These are phyloP conservation scores for Bactericera cockerelli DNA, from an alignment of 1,140 invertebrate genomes.

Conservation along the genomic window DNA sequence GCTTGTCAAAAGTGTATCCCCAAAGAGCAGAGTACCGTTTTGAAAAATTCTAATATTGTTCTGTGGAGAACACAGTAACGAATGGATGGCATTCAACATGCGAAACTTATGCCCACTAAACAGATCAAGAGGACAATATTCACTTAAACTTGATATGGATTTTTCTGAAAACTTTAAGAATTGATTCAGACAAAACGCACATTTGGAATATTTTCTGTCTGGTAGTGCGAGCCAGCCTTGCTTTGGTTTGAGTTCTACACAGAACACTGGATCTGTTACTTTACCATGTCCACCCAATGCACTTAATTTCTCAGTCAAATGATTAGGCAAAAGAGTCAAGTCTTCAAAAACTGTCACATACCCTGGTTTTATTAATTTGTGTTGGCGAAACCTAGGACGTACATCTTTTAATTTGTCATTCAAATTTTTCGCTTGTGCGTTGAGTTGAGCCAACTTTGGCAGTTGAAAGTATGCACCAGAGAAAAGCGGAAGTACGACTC, in stretches of 20 bases:
- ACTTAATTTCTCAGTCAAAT: constrained; percentile 18
- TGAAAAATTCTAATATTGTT: constrained; percentile 54
- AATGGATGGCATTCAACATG: constrained; percentile 42
- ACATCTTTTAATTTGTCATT: constrained; percentile 18
- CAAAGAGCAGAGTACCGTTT: not conserved
- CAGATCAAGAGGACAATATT: constrained; percentile 55
- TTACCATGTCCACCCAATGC: constrained; percentile 3
- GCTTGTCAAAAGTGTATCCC: not conserved
- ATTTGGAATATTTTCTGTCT: constrained; percentile 36
- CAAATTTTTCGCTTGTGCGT: constrained; percentile 21
- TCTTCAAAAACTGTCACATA: constrained; percentile 33
- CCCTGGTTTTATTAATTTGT: constrained; percentile 31
- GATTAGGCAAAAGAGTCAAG: constrained; percentile 30
- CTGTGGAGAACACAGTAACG: constrained; percentile 45
- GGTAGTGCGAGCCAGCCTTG: constrained; percentile 43
- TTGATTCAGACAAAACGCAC: constrained; percentile 54
- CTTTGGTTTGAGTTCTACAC: constrained; percentile 61
- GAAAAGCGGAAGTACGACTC: constrained; percentile 31
- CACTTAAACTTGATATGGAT: constrained; percentile 33
- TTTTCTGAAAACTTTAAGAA: constrained; percentile 41
- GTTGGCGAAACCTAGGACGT: constrained; percentile 29
- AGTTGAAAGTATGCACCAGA: constrained; percentile 24
- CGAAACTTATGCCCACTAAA: constrained; percentile 41
- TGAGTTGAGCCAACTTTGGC: constrained; percentile 22
- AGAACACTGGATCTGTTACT: constrained; percentile 29